Percentiles rank a stretch among this genome's conserved stretches.
These are phyloP conservation scores for Galeopsomyia nigrocyanea DNA, from an alignment of 2,888 invertebrate genomes.

Conservation along the genomic window DNA sequence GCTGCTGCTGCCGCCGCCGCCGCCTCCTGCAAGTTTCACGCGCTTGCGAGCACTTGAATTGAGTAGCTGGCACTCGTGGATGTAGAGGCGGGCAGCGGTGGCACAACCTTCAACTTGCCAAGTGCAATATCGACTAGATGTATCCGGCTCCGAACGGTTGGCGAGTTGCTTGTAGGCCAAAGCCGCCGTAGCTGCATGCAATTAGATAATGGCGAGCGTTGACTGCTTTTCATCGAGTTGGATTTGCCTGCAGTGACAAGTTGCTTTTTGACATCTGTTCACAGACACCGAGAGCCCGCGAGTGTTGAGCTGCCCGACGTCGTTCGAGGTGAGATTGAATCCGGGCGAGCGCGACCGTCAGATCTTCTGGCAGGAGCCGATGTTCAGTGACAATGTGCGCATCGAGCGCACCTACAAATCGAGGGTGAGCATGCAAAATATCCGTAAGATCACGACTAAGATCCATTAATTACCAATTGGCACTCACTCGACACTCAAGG, in stretches of 20 bases:
- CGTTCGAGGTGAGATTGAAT: conserved; percentile 73
- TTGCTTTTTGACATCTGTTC: background rate
- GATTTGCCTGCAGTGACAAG: background rate
- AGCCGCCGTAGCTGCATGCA: background rate
- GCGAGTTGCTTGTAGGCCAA: conserved; percentile 2
- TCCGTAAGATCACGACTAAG: no score
- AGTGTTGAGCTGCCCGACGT: conserved; percentile 74
- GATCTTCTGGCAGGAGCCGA: conserved; percentile 77
- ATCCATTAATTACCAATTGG: no score
- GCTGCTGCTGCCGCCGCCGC: no score
- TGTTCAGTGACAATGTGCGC: conserved; percentile 73
- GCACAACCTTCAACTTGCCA: conserved; percentile 10
- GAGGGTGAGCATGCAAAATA: conserved; percentile 67
- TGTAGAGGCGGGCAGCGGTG: no score
- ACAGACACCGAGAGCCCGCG: conserved; percentile 73
- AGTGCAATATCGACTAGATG: background rate
- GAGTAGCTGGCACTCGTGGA: background rate
- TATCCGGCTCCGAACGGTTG: background rate
- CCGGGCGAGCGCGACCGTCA: conserved; percentile 72
- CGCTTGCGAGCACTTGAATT: conserved; percentile 6
- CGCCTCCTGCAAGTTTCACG: conserved; percentile 4
- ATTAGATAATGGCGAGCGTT: no score
- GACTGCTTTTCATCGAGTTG: background rate
- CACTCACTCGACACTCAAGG: no score
- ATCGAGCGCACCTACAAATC: conserved; percentile 74